These are phyloP conservation scores for Leptonema lineaticorne DNA, from an alignment of 1,140 invertebrate species.

Conservation along the genomic window DNA sequence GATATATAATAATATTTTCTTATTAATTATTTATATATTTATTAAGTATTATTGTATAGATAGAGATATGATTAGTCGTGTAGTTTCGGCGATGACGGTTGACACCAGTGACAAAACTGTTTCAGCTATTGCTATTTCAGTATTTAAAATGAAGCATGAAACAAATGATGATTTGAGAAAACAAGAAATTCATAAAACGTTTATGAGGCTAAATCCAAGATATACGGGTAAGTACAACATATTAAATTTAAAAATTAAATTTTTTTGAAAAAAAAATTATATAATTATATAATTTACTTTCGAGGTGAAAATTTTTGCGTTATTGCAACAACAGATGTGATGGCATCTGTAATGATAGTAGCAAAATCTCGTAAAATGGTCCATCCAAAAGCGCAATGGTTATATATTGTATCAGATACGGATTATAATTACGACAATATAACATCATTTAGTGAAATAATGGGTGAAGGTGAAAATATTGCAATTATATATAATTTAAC, in stretches of 20 bases:
- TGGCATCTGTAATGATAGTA: slow-evolving; percentile 64
- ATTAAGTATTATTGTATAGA: slow-evolving; percentile 45
- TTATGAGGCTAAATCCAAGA: slow-evolving; percentile 56
- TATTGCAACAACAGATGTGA: slow-evolving; percentile 53
- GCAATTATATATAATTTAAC: slow-evolving; percentile 77
- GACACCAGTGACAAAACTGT: slow-evolving; percentile 51
- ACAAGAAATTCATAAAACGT: slow-evolving; percentile 54
- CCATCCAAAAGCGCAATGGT: slow-evolving; percentile 72
- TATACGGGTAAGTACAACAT: slow-evolving; percentile 49
- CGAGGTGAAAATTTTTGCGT: slow-evolving; percentile 57
- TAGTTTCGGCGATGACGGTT: slow-evolving; percentile 58
- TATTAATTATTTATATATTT: not conserved
- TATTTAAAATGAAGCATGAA: slow-evolving; percentile 59
- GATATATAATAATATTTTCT: not conserved
- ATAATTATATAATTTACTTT: not conserved
- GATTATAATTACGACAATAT: slow-evolving; percentile 52
- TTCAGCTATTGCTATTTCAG: slow-evolving; percentile 55
- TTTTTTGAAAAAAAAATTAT: not conserved
- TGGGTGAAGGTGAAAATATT: slow-evolving; percentile 80
- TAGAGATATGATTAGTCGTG: slow-evolving; percentile 61
- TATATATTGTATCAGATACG: slow-evolving; percentile 72
- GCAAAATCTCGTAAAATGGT: slow-evolving; percentile 67
- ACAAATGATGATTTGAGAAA: slow-evolving; percentile 52
- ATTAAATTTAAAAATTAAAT: not conserved
- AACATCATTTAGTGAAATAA: slow-evolving; percentile 56